These are phyloP conservation scores for Hypotaenidia philippensis DNA, from an alignment of 2,797 vertebrate species.

Conservation along the genomic window DNA sequence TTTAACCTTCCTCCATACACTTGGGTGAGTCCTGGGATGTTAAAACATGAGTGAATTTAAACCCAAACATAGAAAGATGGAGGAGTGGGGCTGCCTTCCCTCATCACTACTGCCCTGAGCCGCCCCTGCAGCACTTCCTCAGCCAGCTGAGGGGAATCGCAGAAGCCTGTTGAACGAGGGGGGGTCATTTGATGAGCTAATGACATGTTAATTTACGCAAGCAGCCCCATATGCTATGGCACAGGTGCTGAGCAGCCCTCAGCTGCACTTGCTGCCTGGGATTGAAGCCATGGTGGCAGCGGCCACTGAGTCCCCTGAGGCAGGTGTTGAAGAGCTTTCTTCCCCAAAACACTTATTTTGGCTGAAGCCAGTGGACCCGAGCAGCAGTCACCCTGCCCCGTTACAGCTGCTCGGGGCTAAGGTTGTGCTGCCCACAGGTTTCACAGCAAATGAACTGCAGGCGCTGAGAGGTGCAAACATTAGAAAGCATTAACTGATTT, in stretches of 20 bases:
- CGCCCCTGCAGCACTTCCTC: rapidly evolving
- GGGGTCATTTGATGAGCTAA: rapidly evolving
- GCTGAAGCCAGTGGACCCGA: rapidly evolving
- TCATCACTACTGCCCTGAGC: rapidly evolving
- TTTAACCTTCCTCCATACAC: neutral
- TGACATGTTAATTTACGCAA: neutral
- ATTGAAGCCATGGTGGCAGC: rapidly evolving
- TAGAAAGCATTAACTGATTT: neutral
- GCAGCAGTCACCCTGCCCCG: neutral
- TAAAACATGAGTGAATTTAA: neutral
- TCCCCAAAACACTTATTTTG: rapidly evolving
- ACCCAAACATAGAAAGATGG: rapidly evolving
- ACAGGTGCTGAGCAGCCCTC: neutral
- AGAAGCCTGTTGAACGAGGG: rapidly evolving
- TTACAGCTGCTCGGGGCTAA: rapidly evolving
- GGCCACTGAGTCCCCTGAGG: rapidly evolving
- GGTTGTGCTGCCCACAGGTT: neutral
- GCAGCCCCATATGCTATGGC: neutral
- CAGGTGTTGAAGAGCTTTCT: neutral
- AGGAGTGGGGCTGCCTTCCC: rapidly evolving
- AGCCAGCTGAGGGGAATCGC: rapidly evolving
- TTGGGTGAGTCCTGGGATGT: rapidly evolving
- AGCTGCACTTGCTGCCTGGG: rapidly evolving
- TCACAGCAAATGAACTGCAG: neutral
- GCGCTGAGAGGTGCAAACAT: rapidly evolving